phyloP scores from a whole-genome alignment of 2,797 vertebrate genomes.

The Cheirogaleus major region DNA sequence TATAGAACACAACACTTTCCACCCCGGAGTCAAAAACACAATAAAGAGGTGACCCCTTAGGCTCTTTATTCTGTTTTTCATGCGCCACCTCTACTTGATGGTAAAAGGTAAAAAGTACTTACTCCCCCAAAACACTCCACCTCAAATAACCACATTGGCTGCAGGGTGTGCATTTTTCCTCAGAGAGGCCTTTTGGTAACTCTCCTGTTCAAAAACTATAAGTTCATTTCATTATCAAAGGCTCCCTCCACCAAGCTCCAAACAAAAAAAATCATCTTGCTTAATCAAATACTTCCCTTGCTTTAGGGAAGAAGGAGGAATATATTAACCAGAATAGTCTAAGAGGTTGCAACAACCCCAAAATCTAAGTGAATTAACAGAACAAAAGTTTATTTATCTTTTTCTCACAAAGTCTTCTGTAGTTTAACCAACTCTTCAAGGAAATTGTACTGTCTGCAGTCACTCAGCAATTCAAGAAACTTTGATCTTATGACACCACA shows the following conservation, averaged over 20 bases:
- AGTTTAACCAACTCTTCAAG: background rate
- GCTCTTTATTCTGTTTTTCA: background rate
- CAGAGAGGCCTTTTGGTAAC: background rate
- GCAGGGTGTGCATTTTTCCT: background rate
- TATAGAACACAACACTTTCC: background rate
- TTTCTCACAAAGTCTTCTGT: background rate
- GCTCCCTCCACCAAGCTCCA: background rate
- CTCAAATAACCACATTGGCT: background rate
- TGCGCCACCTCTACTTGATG: background rate
- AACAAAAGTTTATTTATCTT: background rate
- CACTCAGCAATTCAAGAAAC: background rate
- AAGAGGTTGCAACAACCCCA: background rate
- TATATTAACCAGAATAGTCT: background rate
- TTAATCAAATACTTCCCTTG: background rate
- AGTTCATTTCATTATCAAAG: background rate
- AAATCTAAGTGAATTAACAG: background rate
- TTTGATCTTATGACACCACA: background rate
- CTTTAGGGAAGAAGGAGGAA: background rate
- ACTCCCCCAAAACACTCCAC: background rate
- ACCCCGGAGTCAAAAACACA: background rate
- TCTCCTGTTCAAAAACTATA: background rate
- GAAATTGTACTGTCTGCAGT: background rate
- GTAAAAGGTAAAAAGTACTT: background rate
- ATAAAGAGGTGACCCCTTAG: background rate
- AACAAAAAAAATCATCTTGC: background rate